Evolutionary conservation across 2,797 vertebrate genomes (phyloP).

Genomic region (Ptychobarbus kaznakovi): DNA sequence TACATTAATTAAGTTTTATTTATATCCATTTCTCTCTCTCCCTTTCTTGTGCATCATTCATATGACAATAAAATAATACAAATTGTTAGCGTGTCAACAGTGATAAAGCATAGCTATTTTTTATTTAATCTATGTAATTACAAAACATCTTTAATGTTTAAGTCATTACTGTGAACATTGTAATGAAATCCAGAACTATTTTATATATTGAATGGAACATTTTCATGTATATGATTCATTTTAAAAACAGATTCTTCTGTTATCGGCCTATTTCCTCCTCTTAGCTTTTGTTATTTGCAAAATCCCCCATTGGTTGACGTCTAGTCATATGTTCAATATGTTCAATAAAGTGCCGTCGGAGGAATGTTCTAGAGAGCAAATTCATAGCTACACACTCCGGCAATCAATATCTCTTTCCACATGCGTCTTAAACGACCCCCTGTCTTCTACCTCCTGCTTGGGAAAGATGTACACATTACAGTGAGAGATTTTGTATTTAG

Average conservation of each 20-base stretch:
- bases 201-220: background rate
- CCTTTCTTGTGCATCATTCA: background rate
- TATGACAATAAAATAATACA: background rate
- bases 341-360: background rate
- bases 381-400: background rate
- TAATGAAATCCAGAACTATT: background rate
- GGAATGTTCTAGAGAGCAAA: background rate
- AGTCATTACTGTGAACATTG: background rate
- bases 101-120: background rate
- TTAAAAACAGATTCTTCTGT: background rate
- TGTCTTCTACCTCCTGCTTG: slow-evolving; percentile 30
- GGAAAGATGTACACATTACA: slow-evolving; percentile 40
- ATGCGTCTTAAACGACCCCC: slow-evolving; percentile 8
- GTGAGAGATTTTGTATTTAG: slow-evolving; percentile 34
- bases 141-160: background rate
- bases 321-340: background rate
- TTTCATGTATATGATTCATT: background rate
- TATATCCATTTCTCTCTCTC: background rate
- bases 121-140: background rate
- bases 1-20: background rate
- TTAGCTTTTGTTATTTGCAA: background rate
- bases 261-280: background rate
- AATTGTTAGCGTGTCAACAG: background rate
- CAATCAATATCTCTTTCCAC: slow-evolving; percentile 12
- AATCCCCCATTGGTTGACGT: background rate